Conservation (phyloP, 2,797 vertebrate species). For the Lutjanus campechanus region DNA sequence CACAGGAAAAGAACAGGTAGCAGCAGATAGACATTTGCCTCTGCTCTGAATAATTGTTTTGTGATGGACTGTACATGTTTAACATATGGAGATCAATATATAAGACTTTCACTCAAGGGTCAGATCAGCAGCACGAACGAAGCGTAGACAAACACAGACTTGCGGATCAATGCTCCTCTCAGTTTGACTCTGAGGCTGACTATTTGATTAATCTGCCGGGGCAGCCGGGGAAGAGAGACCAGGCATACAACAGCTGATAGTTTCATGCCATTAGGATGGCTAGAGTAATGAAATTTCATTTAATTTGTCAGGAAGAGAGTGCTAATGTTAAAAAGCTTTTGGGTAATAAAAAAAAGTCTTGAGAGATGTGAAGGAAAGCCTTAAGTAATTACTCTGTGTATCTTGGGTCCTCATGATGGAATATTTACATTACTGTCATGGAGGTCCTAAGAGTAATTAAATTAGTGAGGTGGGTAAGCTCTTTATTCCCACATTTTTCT, state of each 20-base stretch:
- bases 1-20: conserved; percentile 10
- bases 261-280: conserved; percentile 96
- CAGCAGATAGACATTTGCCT: conserved; percentile 50
- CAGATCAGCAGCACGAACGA: conserved; percentile 71
- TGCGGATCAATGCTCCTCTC: conserved; percentile 85
- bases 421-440: conserved; percentile 99
- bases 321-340: conserved; percentile 99
- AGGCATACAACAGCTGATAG: conserved; percentile 90
- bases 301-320: conserved; percentile 99
- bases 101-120: conserved; percentile 83
- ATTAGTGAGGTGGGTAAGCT: conserved; percentile 93
- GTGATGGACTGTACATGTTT: conserved; percentile 82
- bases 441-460: conserved; percentile 94
- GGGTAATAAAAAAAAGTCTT: conserved; percentile 88
- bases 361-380: conserved; percentile 94
- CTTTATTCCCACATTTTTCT: conserved; percentile 88
- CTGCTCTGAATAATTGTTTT: conserved; percentile 81
- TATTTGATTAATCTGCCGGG: conserved; percentile 89
- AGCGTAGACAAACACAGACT: conserved; percentile 82
- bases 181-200: conserved; percentile 86
- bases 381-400: conserved; percentile 98
- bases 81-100: conserved; percentile 85
- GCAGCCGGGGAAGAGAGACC: conserved; percentile 87
- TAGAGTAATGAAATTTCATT: conserved; percentile 99
- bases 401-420: conserved; percentile 92